These are phyloP conservation scores for Pachypeltis micranthus DNA, from an alignment of 1,140 invertebrate species.

Conservation along the genomic window DNA sequence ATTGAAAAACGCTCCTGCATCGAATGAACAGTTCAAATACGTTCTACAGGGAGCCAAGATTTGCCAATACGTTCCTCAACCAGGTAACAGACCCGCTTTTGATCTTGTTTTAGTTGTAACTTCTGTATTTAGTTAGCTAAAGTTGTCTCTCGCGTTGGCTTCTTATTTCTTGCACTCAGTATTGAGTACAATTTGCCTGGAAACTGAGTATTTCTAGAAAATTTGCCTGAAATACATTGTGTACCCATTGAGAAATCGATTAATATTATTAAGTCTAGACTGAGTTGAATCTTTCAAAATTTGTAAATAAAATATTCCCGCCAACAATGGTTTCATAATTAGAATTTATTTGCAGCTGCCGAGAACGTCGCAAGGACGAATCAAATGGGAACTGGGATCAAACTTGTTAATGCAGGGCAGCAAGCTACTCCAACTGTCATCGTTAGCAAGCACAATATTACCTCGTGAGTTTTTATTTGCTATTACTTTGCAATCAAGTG, in stretches of 20 bases:
- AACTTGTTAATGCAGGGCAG: slow-evolving; percentile 26
- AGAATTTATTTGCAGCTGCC: too few species aligned
- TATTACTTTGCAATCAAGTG: too few species aligned
- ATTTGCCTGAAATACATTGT: background rate
- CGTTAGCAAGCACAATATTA: slow-evolving; percentile 37
- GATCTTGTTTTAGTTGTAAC: too few species aligned
- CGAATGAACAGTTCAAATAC: slow-evolving; percentile 25
- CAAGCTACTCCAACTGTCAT: slow-evolving; percentile 36
- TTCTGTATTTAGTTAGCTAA: too few species aligned
- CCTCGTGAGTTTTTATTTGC: slow-evolving; percentile 13
- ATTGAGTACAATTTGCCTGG: too few species aligned
- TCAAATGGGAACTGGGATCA: slow-evolving; percentile 29
- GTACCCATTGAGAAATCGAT: background rate
- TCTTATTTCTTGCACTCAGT: too few species aligned
- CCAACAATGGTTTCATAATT: too few species aligned
- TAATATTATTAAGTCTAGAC: slow-evolving; percentile 25
- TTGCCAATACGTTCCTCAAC: slow-evolving; percentile 28
- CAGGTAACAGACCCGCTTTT: too few species aligned
- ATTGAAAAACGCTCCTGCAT: slow-evolving; percentile 31
- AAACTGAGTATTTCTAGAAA: too few species aligned
- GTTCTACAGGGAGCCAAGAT: slow-evolving; percentile 32
- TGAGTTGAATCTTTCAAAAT: too few species aligned
- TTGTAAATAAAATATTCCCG: too few species aligned
- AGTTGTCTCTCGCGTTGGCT: too few species aligned
- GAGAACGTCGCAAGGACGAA: slow-evolving; percentile 28